phyloP scores from a whole-genome alignment of 2,113 vertebrate species.

The Aplodontia rufa region DNA sequence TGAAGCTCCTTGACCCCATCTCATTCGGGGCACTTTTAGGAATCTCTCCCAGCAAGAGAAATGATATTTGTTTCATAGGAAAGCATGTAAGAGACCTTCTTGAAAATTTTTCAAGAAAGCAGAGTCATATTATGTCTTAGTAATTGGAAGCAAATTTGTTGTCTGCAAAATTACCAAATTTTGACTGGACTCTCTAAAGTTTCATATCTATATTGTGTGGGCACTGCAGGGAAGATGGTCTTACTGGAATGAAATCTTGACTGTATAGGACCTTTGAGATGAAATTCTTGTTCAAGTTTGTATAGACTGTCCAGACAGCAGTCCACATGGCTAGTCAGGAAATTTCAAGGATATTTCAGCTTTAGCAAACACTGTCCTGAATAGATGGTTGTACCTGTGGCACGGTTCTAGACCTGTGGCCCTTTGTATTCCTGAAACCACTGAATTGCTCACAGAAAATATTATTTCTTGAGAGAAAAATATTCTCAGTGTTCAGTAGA shows the following conservation, averaged over 20 bases:
- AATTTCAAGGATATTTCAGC: not conserved
- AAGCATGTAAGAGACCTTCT: not conserved
- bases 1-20: constrained; percentile 31
- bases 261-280: not conserved
- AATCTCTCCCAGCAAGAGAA: constrained; percentile 13
- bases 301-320: not conserved
- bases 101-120: constrained; percentile 11
- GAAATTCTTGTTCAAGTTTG: not conserved
- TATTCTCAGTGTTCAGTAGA: not conserved
- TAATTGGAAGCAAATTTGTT: constrained; percentile 21
- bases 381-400: not conserved
- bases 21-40: not conserved
- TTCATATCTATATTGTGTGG: not conserved
- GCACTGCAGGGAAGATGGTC: not conserved
- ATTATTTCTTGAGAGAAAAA: not conserved
- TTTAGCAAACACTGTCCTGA: not conserved
- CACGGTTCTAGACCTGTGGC: not conserved
- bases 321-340: not conserved
- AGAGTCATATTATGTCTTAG: not conserved
- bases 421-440: not conserved
- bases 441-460: not conserved
- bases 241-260: constrained; percentile 39
- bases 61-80: constrained; percentile 26
- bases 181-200: constrained; percentile 29
- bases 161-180: not conserved